Evolutionary conservation across 2,113 vertebrate species (phyloP), one percentile per base, ranked within the genome.

Genomic region (Caloenas nicobarica): DNA sequence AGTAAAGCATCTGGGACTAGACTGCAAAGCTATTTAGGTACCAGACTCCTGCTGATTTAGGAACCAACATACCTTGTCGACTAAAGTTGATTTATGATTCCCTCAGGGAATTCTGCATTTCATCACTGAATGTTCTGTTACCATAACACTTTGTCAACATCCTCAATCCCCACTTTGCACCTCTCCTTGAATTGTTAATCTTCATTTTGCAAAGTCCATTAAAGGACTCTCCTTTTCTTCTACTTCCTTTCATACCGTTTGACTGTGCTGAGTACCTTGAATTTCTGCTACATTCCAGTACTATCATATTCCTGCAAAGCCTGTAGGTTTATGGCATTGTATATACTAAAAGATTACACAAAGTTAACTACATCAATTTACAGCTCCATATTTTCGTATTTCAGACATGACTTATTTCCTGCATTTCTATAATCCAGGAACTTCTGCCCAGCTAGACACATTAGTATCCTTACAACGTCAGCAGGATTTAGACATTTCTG

Each of bases 51-150:
- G 93, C 84, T 95, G 89, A 85, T 87, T 91, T 94, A 94, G 87
- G 81, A 92, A 92, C 93, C 81, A 81, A 81, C 84, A 89, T 91
- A 85, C 62, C 70, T 76, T 31, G 60, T 33, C 76, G 91, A 84
- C 60, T 91, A 68, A 92, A 86, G 48, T 21, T 90, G 90, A 93
- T 96, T 94, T 94, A 96, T 93, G 72, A 94, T 90, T 96, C 82
- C 93, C 79, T 92, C 6, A 0, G 72, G 88, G 80, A 96, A 94
- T 94, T 80, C 90, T 90, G 88, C 3, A 11, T 90, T 97, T 94
- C 64, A 74, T 80, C 90, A 86, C 48, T 71, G 80, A 94, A 81
- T 83, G 95, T 96, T 90, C 76, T 95, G 83, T 88, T 94, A 90
- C 90, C 69, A 53, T 81, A 96, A 92, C 61, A 84, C 80, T 93